phyloP scores from a whole-genome alignment of 2,113 vertebrate genomes.

The Poicephalus gulielmi region DNA sequence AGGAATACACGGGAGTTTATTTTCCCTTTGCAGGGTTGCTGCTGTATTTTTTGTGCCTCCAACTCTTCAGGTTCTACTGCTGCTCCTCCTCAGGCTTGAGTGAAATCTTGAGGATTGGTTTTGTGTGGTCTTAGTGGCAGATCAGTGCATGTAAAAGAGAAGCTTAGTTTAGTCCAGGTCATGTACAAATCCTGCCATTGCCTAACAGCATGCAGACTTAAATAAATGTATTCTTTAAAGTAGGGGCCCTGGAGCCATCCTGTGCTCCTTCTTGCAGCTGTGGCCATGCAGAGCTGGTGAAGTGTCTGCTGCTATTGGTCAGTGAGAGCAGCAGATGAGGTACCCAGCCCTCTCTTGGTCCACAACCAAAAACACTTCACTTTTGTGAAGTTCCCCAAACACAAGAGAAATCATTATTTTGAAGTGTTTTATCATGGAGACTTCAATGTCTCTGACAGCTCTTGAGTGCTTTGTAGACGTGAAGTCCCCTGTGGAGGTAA shows the following conservation, averaged over 20 bases:
- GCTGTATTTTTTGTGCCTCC: neutral
- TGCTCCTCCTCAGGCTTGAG: neutral
- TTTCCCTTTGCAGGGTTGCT: neutral
- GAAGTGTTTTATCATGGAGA: neutral
- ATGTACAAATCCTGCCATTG: too few relatives aligned
- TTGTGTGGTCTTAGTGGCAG: neutral
- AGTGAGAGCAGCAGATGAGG: too few relatives aligned
- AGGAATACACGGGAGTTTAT: neutral
- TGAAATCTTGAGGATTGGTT: rapidly evolving
- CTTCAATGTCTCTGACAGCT: neutral
- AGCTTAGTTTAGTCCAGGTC: neutral
- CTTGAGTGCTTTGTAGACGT: neutral
- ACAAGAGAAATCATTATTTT: neutral
- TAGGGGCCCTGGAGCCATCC: neutral
- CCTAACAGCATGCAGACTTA: neutral
- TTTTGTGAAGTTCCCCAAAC: neutral
- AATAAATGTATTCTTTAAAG: neutral
- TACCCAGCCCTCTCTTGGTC: too few relatives aligned
- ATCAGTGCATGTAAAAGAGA: rapidly evolving
- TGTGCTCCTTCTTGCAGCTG: rapidly evolving
- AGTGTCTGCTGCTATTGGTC: neutral
- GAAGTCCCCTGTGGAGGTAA: neutral
- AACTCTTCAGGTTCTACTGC: neutral
- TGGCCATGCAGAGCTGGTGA: rapidly evolving
- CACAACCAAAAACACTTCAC: neutral